phyloP scores from a whole-genome alignment of 2,888 invertebrate species.

The Protodeltote pygarga region DNA sequence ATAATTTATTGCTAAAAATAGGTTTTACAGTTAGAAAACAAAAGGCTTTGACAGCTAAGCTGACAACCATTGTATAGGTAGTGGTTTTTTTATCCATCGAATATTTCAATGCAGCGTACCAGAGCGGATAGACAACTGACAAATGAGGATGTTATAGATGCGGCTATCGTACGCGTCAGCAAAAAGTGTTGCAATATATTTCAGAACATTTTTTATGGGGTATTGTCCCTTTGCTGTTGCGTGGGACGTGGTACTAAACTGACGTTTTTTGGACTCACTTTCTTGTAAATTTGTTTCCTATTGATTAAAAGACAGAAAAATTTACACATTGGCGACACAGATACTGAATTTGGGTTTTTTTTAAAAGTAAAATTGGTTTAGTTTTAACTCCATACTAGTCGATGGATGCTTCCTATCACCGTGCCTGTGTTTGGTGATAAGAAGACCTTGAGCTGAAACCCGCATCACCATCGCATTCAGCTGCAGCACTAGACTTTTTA shows the following conservation, averaged over 20 bases:
- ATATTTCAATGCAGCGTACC: conserved; percentile 46
- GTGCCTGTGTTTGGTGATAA: too few species aligned
- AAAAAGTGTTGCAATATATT: conserved; percentile 19
- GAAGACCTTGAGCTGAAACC: too few species aligned
- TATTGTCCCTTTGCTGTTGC: background rate
- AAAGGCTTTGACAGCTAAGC: conserved; percentile 13
- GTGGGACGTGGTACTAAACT: background rate
- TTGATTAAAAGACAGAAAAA: too few species aligned
- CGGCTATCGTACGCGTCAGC: conserved; percentile 5
- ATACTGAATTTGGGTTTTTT: too few species aligned
- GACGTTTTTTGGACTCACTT: background rate
- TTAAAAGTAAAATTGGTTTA: too few species aligned
- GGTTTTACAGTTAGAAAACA: conserved; percentile 14
- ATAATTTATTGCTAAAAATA: background rate
- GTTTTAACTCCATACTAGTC: too few species aligned
- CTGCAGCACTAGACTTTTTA: too few species aligned
- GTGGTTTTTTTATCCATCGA: conserved; percentile 33
- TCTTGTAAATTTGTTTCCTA: too few species aligned
- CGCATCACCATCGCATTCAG: too few species aligned
- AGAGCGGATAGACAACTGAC: conserved; percentile 48
- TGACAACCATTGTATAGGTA: conserved; percentile 32
- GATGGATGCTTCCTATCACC: too few species aligned
- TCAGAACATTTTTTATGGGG: background rate
- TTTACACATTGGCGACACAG: too few species aligned
- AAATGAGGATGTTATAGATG: conserved; percentile 54